These are phyloP conservation scores for Sminthopsis crassicaudata DNA, from an alignment of 2,113 vertebrate genomes.

Conservation along the genomic window DNA sequence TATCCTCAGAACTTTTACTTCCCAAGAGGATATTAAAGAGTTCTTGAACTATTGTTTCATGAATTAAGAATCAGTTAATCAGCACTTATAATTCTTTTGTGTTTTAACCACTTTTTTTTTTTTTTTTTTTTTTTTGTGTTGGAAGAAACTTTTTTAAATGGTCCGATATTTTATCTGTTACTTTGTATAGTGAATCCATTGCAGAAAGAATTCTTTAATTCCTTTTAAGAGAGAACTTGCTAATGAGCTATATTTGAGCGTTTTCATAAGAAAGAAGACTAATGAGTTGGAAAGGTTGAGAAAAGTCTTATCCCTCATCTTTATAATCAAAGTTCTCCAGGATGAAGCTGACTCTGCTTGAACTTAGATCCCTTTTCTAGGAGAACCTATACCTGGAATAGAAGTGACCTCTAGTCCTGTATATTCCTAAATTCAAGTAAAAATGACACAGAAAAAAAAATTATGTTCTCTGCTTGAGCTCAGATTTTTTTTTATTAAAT, in stretches of 20 bases:
- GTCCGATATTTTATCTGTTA: background rate
- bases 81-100: background rate
- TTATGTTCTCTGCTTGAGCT: background rate
- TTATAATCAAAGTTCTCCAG: background rate
- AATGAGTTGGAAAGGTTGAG: background rate
- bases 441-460: constrained; percentile 4
- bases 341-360: background rate
- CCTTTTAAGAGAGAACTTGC: background rate
- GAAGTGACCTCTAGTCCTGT: background rate
- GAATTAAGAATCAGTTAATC: background rate
- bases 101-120: background rate
- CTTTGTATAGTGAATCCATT: background rate
- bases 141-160: background rate
- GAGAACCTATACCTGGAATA: background rate
- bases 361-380: background rate
- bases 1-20: background rate
- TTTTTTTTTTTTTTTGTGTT: background rate
- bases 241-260: background rate
- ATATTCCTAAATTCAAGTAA: constrained; percentile 4
- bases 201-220: background rate
- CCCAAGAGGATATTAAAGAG: background rate
- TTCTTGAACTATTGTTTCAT: background rate
- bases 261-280: background rate
- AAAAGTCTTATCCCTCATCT: background rate
- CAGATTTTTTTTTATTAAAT: background rate